phyloP scores from a whole-genome alignment of 2,113 vertebrate genomes.

The Xiphophorus maculatus region DNA sequence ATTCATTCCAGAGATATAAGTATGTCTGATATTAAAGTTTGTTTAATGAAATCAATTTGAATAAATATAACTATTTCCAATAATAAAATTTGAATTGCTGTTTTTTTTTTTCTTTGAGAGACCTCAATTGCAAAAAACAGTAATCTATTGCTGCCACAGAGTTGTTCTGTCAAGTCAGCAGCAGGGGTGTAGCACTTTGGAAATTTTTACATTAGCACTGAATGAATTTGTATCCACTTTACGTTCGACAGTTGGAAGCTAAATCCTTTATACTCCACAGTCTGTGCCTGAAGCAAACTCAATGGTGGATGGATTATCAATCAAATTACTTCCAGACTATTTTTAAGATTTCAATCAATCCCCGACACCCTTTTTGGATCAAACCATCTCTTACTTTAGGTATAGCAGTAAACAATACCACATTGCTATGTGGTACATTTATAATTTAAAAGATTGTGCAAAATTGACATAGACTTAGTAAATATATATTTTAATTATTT shows the following conservation, averaged over 20 bases:
- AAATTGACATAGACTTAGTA: background rate
- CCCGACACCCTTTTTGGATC: background rate
- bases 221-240: background rate
- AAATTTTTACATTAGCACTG: too few species aligned
- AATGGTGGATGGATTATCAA: slow-evolving; percentile 3
- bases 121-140: background rate
- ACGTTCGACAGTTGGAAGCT: background rate
- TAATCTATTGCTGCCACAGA: background rate
- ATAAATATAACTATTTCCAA: background rate
- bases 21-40: background rate
- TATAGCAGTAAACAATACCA: background rate
- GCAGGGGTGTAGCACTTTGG: too few species aligned
- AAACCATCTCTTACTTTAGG: slow-evolving; percentile 4
- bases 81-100: background rate
- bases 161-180: too few species aligned
- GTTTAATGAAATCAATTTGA: background rate
- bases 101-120: background rate
- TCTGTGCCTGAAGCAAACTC: background rate
- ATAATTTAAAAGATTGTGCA: background rate
- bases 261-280: background rate
- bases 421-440: too few species aligned
- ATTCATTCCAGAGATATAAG: too few species aligned
- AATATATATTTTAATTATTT: background rate
- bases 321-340: background rate
- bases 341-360: background rate